These are phyloP conservation scores for Lytechinus pictus DNA, from an alignment of 35 echinoderm and acorn worm species.

Conservation along the genomic window DNA sequence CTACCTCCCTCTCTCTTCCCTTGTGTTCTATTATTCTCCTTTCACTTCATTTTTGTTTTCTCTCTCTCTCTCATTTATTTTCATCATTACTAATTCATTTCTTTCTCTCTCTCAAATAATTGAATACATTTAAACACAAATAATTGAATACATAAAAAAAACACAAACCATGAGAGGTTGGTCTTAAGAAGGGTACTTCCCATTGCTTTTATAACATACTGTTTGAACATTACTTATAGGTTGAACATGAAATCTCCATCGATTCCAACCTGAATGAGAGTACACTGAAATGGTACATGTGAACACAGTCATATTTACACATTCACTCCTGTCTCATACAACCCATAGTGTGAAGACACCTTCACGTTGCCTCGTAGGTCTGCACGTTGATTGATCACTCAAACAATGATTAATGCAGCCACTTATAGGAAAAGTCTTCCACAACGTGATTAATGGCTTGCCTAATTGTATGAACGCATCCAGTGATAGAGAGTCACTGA, in stretches of 20 bases:
- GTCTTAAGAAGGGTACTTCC: neutral
- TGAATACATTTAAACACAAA: neutral
- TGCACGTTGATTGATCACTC: constrained; percentile 20
- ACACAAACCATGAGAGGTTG: neutral
- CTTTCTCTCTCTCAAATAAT: neutral
- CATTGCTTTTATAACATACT: neutral
- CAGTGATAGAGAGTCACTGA: constrained; percentile 17
- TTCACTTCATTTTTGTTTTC: too few species aligned
- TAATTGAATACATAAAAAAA: neutral
- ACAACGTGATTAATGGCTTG: constrained; percentile 30
- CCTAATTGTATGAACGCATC: constrained; percentile 12
- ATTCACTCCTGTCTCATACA: neutral
- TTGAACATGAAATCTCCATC: neutral
- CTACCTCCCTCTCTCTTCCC: neutral
- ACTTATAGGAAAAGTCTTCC: constrained; percentile 19
- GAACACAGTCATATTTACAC: neutral
- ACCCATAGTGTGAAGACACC: neutral
- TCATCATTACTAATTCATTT: neutral
- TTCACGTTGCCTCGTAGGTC: neutral
- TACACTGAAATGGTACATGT: neutral
- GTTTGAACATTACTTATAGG: neutral
- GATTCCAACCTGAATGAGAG: neutral
- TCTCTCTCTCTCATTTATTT: neutral
- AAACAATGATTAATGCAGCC: constrained; percentile 18
- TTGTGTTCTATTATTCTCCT: neutral